phyloP scores from a whole-genome alignment of 2,888 invertebrate genomes.

The Seira ritae region DNA sequence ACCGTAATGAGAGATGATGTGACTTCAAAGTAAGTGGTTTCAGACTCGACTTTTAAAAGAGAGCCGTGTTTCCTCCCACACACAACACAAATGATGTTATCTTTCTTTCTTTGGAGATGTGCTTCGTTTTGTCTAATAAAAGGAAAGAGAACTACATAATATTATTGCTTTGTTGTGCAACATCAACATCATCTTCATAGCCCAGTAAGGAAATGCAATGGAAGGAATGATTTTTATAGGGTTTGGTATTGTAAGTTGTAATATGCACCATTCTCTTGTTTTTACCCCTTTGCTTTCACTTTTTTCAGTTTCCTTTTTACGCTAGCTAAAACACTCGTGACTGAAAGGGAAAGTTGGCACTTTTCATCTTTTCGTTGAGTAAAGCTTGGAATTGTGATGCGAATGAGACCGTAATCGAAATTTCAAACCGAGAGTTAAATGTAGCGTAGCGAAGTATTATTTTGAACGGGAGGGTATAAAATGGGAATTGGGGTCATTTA shows the following conservation, averaged over 20 bases:
- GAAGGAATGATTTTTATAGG: not conserved
- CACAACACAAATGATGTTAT: not conserved
- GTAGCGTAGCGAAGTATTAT: not conserved
- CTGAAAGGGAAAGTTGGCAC: not conserved
- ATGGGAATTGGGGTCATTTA: not conserved
- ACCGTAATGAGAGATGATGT: not conserved
- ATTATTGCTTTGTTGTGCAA: not conserved
- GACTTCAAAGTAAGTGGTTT: not conserved
- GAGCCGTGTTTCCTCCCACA: not conserved
- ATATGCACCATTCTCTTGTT: not conserved
- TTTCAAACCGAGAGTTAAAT: too few species aligned
- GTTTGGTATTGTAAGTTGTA: not conserved
- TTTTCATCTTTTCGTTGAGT: conserved; percentile 5
- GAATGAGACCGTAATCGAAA: not conserved
- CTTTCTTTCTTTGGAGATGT: not conserved
- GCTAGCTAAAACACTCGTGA: not conserved
- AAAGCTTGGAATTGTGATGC: too few species aligned
- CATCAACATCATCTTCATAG: not conserved
- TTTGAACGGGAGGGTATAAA: not conserved
- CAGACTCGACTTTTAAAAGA: not conserved
- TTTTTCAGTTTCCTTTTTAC: not conserved
- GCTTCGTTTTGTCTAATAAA: not conserved
- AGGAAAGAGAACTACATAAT: not conserved
- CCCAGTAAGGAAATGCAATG: too few species aligned
- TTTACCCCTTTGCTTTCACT: not conserved